phyloP scores from a whole-genome alignment of 2,888 invertebrate genomes.

The Patella ulyssiponensis region DNA sequence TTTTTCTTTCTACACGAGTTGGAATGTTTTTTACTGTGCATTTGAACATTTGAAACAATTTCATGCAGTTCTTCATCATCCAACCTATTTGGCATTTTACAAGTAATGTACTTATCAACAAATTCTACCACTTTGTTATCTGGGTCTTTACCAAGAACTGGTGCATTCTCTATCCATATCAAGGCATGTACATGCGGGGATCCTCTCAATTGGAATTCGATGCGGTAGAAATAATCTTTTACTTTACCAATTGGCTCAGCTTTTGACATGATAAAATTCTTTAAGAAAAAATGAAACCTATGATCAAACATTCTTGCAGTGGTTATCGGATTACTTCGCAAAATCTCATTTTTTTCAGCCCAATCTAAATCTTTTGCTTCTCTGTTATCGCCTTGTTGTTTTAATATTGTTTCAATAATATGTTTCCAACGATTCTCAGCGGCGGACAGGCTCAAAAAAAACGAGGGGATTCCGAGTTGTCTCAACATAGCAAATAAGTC shows the following conservation, averaged over 20 bases:
- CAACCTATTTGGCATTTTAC: too few species aligned
- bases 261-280: neutral
- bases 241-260: neutral
- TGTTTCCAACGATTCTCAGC: too few species aligned
- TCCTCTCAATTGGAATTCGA: neutral
- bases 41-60: conserved; percentile 29
- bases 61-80: conserved; percentile 30
- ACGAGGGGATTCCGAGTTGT: conserved; percentile 14
- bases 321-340: neutral
- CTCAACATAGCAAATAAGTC: too few species aligned
- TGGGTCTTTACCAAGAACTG: neutral
- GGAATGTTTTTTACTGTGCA: conserved; percentile 36
- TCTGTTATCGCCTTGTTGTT: too few species aligned
- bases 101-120: too few species aligned
- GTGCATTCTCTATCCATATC: neutral
- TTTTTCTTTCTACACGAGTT: conserved; percentile 35
- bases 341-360: too few species aligned
- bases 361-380: neutral
- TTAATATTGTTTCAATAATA: too few species aligned
- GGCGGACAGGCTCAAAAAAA: too few species aligned
- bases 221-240: neutral
- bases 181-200: neutral
- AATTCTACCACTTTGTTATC: neutral
- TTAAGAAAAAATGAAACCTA: neutral
- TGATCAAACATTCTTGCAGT: neutral